Evolutionary conservation across 2,888 invertebrate genomes (phyloP), one percentile per base, ranked within the genome.

Genomic region (Chloromyia formosa): DNA sequence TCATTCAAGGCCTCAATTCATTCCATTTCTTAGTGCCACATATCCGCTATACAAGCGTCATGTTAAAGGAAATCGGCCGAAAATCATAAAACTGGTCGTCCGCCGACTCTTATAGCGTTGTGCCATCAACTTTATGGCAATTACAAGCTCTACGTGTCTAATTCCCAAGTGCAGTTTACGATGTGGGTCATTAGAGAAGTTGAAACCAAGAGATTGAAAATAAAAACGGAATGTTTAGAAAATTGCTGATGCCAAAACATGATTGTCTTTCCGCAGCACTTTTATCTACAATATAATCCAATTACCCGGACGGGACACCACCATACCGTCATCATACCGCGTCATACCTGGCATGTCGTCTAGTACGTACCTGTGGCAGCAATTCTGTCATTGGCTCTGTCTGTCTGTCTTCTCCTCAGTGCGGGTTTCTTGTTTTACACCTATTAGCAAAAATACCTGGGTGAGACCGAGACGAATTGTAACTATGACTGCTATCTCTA

Each of bases 111-210:
- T 42, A 12, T n/a, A 12, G 7, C 42, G 42, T 20, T n/a, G n/a
- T 58, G 58, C 58, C 22, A 22, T 9, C 58, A 20, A 58, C 18
- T 58, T 58, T 69, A 69, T 54, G 69, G 56, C 56, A 69, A 69
- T 69, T 69, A 54, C 40, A 64, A 64, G 64, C 20, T 64, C 64
- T 35, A 40, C 64, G 23, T 64, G 64, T 64, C 61, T 69, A 69
- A 56, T 69, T 54, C 69, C 56, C 7, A 56, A 69, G 54, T 69
- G 69, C 69, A 69, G n/a, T 69, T 69, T 64, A 64, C 45, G 64
- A 64, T 64, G 64, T 64, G 64, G 64, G 64, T 64, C 64, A 64
- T 64, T 64, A 64, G 64, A 64, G 61, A 64, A 64, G 40, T 64
- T 64, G 20, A 64, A 9, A 42, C 42, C 45, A 4, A 45, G 20